Evolutionary conservation across 2,888 invertebrate species (phyloP).

Genomic region (Lepidocyrtoides sp.): DNA sequence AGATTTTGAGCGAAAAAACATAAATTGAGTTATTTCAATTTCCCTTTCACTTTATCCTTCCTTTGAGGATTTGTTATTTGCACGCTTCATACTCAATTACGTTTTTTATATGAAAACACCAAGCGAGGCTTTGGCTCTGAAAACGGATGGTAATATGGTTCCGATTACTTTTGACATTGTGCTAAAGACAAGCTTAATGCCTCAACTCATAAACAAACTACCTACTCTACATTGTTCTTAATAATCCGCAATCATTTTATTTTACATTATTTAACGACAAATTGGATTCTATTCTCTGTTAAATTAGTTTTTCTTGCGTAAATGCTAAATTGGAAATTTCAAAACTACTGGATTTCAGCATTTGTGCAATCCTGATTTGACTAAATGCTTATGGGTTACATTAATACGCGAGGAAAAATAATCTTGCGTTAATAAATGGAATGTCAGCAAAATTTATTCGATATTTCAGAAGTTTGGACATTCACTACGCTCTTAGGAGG

Average conservation of each 20-base stretch:
- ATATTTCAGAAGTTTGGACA: neutral
- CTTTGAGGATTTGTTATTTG: neutral
- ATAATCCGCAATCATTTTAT: no score
- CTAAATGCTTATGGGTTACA: no score
- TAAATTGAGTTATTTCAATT: neutral
- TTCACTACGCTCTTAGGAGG: neutral
- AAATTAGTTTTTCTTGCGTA: no score
- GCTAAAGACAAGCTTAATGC: neutral
- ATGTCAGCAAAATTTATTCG: neutral
- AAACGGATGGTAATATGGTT: neutral
- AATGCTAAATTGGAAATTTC: no score
- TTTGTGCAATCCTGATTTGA: no score
- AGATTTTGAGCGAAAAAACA: neutral
- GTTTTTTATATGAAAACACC: neutral
- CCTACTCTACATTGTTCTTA: no score
- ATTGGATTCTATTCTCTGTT: no score
- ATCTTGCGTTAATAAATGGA: neutral
- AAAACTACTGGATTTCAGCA: no score
- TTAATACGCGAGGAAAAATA: neutral
- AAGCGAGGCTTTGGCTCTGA: neutral
- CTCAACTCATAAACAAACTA: no score
- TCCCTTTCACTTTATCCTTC: no score
- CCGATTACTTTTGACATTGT: neutral
- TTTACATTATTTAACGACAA: no score
- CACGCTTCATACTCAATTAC: neutral